phyloP scores from a whole-genome alignment of 2,888 invertebrate genomes.

The Agrypnus murinus region DNA sequence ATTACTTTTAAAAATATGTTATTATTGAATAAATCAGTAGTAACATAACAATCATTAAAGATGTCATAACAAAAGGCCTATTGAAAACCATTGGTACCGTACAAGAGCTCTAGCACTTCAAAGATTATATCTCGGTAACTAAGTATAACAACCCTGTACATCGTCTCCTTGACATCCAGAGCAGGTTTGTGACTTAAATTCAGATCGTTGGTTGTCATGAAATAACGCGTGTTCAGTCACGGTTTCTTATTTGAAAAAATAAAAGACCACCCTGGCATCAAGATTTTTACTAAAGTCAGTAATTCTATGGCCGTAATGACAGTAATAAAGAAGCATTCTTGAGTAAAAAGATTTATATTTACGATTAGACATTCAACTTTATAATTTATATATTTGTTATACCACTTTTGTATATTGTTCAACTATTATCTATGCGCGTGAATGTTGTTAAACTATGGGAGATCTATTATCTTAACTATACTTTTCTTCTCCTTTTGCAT shows the following conservation, averaged over 20 bases:
- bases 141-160: constrained; percentile 42
- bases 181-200: constrained; percentile 38
- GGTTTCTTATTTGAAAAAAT: constrained; percentile 35
- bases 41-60: constrained; percentile 24
- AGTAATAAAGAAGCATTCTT: too few species aligned
- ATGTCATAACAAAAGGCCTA: constrained; percentile 33
- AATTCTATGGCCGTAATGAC: too few species aligned
- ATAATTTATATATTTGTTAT: too few species aligned
- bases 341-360: too few species aligned
- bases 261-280: constrained; percentile 1
- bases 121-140: constrained; percentile 45
- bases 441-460: too few species aligned
- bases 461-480: too few species aligned
- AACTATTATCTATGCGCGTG: too few species aligned
- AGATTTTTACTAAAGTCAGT: too few species aligned
- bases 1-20: constrained; percentile 18
- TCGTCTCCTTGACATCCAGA: constrained; percentile 25
- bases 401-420: too few species aligned
- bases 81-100: constrained; percentile 17
- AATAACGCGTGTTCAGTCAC: constrained; percentile 43
- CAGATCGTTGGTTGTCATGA: constrained; percentile 37
- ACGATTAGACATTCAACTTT: too few species aligned
- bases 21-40: constrained; percentile 17
- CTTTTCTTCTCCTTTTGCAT: too few species aligned
- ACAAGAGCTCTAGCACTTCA: constrained; percentile 40